A percentile compares a stretch with the other conserved stretches of the same genome.
Evolutionary conservation across 2,888 invertebrate genomes (phyloP).

Genomic region (Sipha maydis): DNA sequence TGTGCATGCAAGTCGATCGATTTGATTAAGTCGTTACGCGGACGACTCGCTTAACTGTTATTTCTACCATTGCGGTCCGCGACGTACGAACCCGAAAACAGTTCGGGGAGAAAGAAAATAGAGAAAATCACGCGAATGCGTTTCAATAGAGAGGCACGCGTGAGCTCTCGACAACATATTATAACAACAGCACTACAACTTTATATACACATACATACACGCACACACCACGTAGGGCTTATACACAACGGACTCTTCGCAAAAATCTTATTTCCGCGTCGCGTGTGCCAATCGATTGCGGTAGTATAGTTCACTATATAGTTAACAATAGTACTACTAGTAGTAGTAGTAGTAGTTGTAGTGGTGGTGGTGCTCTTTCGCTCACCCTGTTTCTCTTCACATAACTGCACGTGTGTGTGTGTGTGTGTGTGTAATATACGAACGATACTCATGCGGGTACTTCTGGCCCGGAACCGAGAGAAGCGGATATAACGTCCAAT

Average conservation of each 20-base stretch:
- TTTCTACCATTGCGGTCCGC: neutral
- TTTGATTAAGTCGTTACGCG: neutral
- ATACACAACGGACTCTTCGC: neutral
- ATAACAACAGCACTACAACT: neutral
- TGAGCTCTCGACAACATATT: neutral
- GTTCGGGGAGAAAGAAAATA: neutral
- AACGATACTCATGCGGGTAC: constrained; percentile 35
- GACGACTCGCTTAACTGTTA: neutral
- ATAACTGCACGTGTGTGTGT: no score
- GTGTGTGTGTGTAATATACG: neutral
- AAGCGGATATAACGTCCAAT: constrained; percentile 7
- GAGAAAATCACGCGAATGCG: neutral
- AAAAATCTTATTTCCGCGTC: constrained; percentile 35
- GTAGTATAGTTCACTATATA: neutral
- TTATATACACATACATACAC: neutral
- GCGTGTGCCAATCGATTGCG: constrained; percentile 36
- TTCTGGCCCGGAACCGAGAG: neutral
- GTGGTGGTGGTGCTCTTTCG: no score
- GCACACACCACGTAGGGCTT: neutral
- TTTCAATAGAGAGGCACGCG: constrained; percentile 9
- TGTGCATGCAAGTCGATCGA: neutral
- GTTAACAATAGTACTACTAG: no score
- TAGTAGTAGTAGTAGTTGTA: no score
- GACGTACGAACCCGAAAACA: neutral
- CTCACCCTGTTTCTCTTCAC: neutral